Percentiles rank a stretch among this genome's conserved stretches.
Conservation (phyloP, 2,888 invertebrate species). For the Agrochola lychnidis region DNA sequence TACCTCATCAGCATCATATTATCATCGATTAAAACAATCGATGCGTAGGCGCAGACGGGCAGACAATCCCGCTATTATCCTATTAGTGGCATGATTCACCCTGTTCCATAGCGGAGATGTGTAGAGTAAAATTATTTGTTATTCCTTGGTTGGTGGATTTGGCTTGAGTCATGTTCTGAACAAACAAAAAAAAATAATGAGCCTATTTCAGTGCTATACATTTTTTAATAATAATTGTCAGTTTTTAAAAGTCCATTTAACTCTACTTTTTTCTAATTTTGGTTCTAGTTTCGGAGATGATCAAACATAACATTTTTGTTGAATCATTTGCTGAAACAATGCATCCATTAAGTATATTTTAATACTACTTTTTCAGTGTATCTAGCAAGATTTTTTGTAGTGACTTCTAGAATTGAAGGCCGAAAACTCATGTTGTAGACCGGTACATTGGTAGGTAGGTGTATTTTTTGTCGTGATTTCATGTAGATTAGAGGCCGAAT, state of each 20-base stretch:
- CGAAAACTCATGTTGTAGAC: not conserved
- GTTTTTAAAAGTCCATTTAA: too few relatives aligned
- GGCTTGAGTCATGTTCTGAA: not conserved
- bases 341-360: not conserved
- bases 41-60: constrained; percentile 56
- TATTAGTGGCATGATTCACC: constrained; percentile 61
- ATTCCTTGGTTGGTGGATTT: not conserved
- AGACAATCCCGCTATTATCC: constrained; percentile 55
- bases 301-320: not conserved
- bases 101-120: constrained; percentile 6
- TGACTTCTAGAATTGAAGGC: not conserved
- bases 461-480: not conserved
- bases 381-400: not conserved
- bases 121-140: not conserved
- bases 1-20: constrained; percentile 27
- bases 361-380: not conserved
- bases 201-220: too few relatives aligned
- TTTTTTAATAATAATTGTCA: too few relatives aligned
- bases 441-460: too few relatives aligned
- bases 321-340: not conserved
- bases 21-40: constrained; percentile 48
- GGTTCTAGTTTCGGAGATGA: not conserved
- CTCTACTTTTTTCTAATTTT: not conserved
- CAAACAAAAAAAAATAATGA: not conserved
- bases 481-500: not conserved